Evolutionary conservation across 2,797 vertebrate genomes (phyloP).

Genomic region (Macropodus opercularis): DNA sequence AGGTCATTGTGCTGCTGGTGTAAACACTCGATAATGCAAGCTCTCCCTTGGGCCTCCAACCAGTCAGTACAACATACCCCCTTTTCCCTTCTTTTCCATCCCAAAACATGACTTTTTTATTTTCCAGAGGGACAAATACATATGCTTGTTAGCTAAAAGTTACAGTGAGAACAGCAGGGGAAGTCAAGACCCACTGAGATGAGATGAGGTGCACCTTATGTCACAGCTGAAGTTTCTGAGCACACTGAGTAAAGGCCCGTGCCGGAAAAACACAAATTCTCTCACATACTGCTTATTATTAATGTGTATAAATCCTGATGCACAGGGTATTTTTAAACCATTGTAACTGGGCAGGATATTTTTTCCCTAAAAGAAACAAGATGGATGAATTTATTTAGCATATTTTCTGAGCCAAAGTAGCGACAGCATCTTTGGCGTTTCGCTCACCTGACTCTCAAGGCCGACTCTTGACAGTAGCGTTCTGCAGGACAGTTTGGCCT

Average conservation of each 20-base stretch:
- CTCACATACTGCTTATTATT: neutral
- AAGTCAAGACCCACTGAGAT: constrained; percentile 41
- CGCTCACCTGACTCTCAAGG: constrained; percentile 16
- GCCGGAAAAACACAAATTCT: constrained; percentile 6
- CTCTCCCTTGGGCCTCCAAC: constrained; percentile 54
- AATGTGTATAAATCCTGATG: neutral
- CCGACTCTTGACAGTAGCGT: constrained; percentile 11
- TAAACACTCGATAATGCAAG: constrained; percentile 76
- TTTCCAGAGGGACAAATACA: constrained; percentile 39
- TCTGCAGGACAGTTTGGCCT: constrained; percentile 28
- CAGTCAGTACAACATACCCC: constrained; percentile 51
- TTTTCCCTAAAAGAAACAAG: neutral
- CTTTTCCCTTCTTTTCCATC: neutral
- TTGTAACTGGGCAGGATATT: neutral
- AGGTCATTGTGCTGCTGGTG: constrained; percentile 64
- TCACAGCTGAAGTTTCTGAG: constrained; percentile 27
- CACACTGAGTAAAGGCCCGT: constrained; percentile 9
- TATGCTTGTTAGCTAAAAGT: constrained; percentile 43
- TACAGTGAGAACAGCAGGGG: constrained; percentile 33
- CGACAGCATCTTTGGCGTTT: too few relatives aligned
- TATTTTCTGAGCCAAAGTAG: neutral
- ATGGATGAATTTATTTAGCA: too few relatives aligned
- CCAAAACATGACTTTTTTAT: constrained; percentile 25
- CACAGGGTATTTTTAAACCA: neutral
- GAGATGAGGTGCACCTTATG: constrained; percentile 39